phyloP scores from a whole-genome alignment of 2,113 vertebrate species.

The Equus przewalskii region DNA sequence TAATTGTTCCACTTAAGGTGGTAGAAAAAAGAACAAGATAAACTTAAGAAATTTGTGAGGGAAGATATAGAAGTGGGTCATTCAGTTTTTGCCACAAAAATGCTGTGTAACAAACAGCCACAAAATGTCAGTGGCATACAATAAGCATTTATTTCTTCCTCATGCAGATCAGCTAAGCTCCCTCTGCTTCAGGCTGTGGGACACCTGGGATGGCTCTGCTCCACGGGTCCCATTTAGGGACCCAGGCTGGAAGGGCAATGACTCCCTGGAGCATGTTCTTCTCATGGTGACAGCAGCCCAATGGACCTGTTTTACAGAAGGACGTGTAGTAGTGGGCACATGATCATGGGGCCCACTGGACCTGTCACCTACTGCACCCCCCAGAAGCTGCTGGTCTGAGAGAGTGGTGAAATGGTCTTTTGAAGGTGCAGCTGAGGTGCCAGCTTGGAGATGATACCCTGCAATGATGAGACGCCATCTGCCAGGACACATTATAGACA shows the following conservation, averaged over 20 bases:
- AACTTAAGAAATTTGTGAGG: background rate
- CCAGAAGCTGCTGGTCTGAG: background rate
- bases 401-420: background rate
- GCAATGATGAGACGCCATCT: background rate
- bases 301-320: background rate
- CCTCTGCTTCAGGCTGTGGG: background rate
- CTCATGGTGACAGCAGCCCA: background rate
- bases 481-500: background rate
- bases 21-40: background rate
- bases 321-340: background rate
- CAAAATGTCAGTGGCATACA: background rate
- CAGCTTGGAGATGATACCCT: background rate
- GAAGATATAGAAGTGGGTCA: background rate
- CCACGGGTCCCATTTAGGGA: background rate
- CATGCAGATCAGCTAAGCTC: background rate
- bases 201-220: background rate
- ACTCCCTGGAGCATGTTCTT: background rate
- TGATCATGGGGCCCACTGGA: background rate
- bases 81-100: background rate
- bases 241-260: background rate
- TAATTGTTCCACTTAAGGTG: background rate
- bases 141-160: background rate
- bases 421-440: background rate
- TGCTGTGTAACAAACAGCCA: background rate
- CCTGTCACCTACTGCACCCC: background rate